Base-by-base conservation (phyloP, 1,140 invertebrate genomes). In the Heliothis virescens region DNA sequence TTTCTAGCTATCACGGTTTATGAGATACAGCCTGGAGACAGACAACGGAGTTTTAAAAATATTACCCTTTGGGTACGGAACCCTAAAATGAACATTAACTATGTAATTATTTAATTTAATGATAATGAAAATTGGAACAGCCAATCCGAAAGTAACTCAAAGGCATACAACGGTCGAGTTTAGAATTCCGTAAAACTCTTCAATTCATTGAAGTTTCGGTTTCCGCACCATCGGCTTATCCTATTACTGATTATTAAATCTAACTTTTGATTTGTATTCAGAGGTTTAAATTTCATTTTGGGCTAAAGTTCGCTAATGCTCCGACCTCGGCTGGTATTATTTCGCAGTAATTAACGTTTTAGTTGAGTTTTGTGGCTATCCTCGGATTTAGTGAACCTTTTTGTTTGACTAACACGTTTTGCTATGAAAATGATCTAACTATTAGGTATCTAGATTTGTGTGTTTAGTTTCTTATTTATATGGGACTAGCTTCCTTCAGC, bases 191-290 rank as follows among this genome's bases (percentile, higher is more conserved):
- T 57, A 48, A 82, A 83, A 82, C 75, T 82, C 65, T 82, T 79
- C 82, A 79, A 79, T 83, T 80, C 62, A 67, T 65, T 65, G 79
- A 83, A 86, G 77, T 86, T 86, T 84, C 29, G 82, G 86, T 90
- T 90, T 90, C 88, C 85, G 83, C 85, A 71, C 88, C 86, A 90
- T 88, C 86, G 89, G 89, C 63, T 82, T 69, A 74, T 90, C 89
- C 89, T 88, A 89, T 91, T 89, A 91, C 84, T 87, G 89, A 91
- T 91, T 90, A 92, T 92, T 90, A 90, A 91, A 92, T 86, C 86
- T 81, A 87, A 89, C 86, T 83, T 78, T 79, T 69, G 80, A 79
- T 82, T 85, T 79, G 80, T 84, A 84, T 87, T 87, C 82, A 81
- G 82, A 77, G 79, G 83, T 86, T 88, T 88, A 85, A 88, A 90